Evolutionary conservation across 92 coral and sea anemone species (phyloP).

Genomic region (Epizoanthus rinbou): DNA sequence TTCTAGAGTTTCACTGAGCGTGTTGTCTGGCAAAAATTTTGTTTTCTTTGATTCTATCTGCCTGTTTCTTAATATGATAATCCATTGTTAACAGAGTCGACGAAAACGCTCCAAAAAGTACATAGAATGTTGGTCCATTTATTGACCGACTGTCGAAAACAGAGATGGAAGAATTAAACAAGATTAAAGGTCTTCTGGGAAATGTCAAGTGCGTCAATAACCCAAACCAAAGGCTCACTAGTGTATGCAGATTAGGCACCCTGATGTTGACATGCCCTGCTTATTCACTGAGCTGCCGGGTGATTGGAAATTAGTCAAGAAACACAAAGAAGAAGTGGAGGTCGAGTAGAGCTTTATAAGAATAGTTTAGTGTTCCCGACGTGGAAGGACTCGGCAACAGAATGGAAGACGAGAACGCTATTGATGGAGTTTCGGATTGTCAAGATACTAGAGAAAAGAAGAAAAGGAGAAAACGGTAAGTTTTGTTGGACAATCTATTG

Average conservation of each 20-base stretch:
- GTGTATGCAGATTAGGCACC: constrained; percentile 7
- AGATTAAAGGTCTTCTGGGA: constrained; percentile 10
- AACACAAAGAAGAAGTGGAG: neutral
- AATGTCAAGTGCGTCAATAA: constrained; percentile 25
- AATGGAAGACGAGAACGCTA: constrained; percentile 16
- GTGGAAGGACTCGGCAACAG: neutral
- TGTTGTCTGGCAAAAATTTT: constrained; percentile 18
- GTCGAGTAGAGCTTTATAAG: constrained; percentile 18
- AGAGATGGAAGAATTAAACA: constrained; percentile 7
- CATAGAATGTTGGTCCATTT: constrained; percentile 8
- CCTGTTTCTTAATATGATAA: neutral
- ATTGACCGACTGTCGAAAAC: constrained; percentile 40
- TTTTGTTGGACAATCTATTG: neutral
- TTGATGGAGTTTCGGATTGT: neutral
- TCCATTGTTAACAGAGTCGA: constrained; percentile 2
- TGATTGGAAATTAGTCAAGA: constrained; percentile 8
- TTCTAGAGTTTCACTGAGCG: neutral
- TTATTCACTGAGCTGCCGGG: neutral
- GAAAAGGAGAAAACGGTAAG: constrained; percentile 36
- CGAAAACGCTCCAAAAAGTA: constrained; percentile 7
- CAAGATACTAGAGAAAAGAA: constrained; percentile 26
- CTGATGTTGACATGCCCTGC: too few relatives aligned
- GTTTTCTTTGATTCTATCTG: neutral
- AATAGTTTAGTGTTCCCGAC: constrained; percentile 1
- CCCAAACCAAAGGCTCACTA: constrained; percentile 7